Base-by-base conservation (phyloP, 2,113 vertebrate species). In the Taxidea taxus region DNA sequence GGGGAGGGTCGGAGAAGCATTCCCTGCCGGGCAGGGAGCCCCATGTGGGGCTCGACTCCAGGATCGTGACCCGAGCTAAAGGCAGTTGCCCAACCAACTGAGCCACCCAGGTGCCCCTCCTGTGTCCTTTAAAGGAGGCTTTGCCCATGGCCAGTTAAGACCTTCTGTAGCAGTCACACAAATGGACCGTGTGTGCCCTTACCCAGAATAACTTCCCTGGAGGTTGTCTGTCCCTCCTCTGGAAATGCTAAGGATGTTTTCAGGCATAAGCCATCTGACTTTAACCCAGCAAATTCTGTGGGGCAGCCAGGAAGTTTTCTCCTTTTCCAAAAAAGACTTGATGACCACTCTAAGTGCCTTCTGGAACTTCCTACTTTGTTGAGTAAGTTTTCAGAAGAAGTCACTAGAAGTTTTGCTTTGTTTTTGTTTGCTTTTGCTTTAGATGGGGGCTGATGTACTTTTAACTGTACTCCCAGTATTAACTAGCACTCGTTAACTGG, bases 391-490 rank as follows among this genome's bases (percentile, higher is more conserved):
- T 91, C 47, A 15, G 80, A 44, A 96, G 94, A 83, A 91, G 39
- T 77, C 91, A 64, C 21, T 47, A 56, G 56, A 77, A 18, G 25
- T 21, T 88, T 25, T 58, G 75, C 51, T 90, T 44, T 54, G 51
- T 18, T 54, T 54, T 54, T 51, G 51, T 16, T 54, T 54, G 3
- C 34, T 68, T 21, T 68, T 10, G 34, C 34, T 68, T 68, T 64
- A 54, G 49, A 37, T 39, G 87, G 70, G n/a, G 27, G 66, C 80
- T 92, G 82, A 95, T 95, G 81, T 92, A 51, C 87, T 97, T 98
- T 97, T 95, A 97, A 96, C 86, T 94, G 58, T 93, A 29, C 51
- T 92, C 56, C 12, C 15, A 74, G 39, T 89, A 72, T 94, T 94
- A 97, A 93, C 96, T 64, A 91, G 9, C 2, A 2, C 54, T 93